Evolutionary conservation across 2,797 vertebrate genomes (phyloP), one percentile per base, ranked within the genome.

Genomic region (Steatocranus sp.): DNA sequence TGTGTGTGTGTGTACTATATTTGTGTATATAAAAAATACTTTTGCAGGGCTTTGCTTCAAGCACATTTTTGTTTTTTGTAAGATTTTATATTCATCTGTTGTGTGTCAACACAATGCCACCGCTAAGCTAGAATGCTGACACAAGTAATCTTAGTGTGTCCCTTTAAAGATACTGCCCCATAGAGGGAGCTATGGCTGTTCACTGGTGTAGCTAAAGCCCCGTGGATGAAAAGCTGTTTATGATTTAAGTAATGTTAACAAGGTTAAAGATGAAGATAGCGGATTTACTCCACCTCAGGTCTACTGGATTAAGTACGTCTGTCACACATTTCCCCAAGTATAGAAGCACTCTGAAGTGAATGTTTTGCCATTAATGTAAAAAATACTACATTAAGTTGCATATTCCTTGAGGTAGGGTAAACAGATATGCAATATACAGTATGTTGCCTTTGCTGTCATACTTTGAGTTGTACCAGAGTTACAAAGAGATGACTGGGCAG

Each of bases 71-170:
- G 89, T 94, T 94, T 46, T 25, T 96, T 88, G 92, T 91, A 93
- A 94, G 92, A 91, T 96, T 95, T 95, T 95, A 94, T 91, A 87
- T 93, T 96, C 94, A 95, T 96, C 95, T 96, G 95, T 93, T 95
- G 91, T 81, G 46, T 89, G 95, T 96, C 95, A 95, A 94, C 94
- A 94, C 79, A 36, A 90, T 91, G 88, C 91, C 90, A 90, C 87
- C 86, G 86, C 89, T 94, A 79, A 87, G 79, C 78, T 93, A 92
- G 94, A 94, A 93, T 89, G 92, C 93, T 95, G 94, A 96, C 93
- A 93, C 89, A 87, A 91, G 91, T 91, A 87, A 87, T 94, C 87
- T 90, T 82, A 88, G 77, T 70, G 30, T 83, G 85, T 53, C 78
- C 79, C 78, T 89, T 86, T 83, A 32, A 92, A 90, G 70, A 91